Base-by-base conservation (phyloP, 2,797 vertebrate genomes). In the Sus cebifrons region DNA sequence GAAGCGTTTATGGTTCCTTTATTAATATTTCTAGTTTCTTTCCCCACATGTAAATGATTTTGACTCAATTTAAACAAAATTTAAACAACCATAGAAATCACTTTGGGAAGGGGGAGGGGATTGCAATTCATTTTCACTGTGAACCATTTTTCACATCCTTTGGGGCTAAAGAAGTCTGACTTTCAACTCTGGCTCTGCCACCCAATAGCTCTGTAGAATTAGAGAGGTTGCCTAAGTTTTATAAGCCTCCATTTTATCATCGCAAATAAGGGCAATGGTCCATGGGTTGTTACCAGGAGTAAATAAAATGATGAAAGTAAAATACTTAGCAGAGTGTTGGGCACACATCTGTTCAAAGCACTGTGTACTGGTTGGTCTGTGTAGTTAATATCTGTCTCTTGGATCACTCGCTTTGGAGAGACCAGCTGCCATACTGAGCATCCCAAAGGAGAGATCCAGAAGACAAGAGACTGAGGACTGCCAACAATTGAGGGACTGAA, bases 161-260 rank as follows among this genome's bases (percentile, higher is more conserved):
- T 91, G 60, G 18, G 29, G 8, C 65, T 70, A 82, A 25, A 74
- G 25, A 90, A 52, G 60, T 54, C 70, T 58, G 16, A 13, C 17
- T 93, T 87, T 84, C 25, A 87, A 81, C 27, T 82, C 56, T 70
- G 20, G 6, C 29, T 93, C 36, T 85, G n/a, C 70, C 78, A 78
- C n/a, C 32, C 75, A 60, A 84, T 27, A 88, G 36, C 58, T 79
- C 74, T 84, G 73, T 88, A 67, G 85, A 78, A 52, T 25, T 86
- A 17, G 11, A 74, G 20, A 74, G 58, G 2, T 65, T 81, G 52
- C 65, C 92, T 95, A 68, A 95, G 36, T 88, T 89, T 77, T 70
- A 29, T 65, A 81, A 93, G n/a, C 27, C 68, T 93, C n/a, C 40
- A 14, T 68, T 96, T 96, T 81, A 81, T 86, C 36, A 49, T 86